Evolutionary conservation across 2,888 invertebrate species (phyloP), one percentile per base, ranked within the genome.

Genomic region (Chydorus sphaericus): DNA sequence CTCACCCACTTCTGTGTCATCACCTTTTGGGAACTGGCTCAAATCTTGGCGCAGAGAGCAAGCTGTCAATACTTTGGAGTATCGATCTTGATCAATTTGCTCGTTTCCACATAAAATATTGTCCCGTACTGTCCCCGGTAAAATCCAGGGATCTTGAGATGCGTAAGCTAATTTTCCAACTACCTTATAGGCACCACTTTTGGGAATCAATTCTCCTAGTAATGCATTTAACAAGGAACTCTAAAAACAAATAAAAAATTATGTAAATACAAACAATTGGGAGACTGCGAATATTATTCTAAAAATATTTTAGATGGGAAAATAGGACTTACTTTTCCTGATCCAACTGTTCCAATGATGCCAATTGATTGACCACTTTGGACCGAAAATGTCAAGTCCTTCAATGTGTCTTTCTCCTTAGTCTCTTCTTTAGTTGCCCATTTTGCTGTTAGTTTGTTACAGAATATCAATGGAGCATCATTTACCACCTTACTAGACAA

Each of bases 21-120:
- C 76, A 16, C 73, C 73, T 59, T 69, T 62, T 1, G 71, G 68
- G 63, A 76, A 67, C 30, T 68, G 65, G 28, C 66, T 64, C 49
- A 76, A 61, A 61, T 76, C 76, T 66, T 71, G 60, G 33, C 68
- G 68, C 33, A 75, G 63, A 1, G 73, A 72, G 61, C 71, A 44
- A 8, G 2, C 20, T 49, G 39, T 49, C 14, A 54, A 59, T 3
- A 64, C 61, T 30, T 61, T 55, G 16, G 70, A 65, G 62, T 75
- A 77, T 49, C 65, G 67, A 23, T 64, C 62, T 58, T 66, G 66
- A 52, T 75, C 68, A 61, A 66, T n/a, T n/a, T n/a, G 74, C 59
- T 78, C 74, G 64, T 77, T 78, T 0, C 93, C 94, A 70, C 97
- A 96, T 2, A 92, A 69, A 60, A 97, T 90, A 69, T 97, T 97